Percentiles rank a stretch among this genome's conserved stretches.
These are phyloP conservation scores for Didymodactylos carnosus DNA, from an alignment of 2,888 invertebrate genomes.

Conservation along the genomic window DNA sequence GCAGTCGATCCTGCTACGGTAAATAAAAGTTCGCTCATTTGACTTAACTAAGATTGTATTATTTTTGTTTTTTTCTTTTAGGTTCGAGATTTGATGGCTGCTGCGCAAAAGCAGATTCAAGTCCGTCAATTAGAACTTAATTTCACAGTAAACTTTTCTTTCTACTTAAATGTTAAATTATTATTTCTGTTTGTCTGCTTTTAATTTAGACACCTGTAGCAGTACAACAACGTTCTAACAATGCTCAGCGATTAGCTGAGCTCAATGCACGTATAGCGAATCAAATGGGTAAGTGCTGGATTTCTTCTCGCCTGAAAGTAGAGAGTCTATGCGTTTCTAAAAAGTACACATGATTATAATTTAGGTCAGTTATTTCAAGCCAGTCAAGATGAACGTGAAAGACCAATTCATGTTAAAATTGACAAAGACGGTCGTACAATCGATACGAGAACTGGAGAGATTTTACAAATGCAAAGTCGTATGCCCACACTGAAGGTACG, in stretches of 20 bases:
- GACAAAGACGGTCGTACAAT: slow-evolving; percentile 80
- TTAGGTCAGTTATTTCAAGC: neutral
- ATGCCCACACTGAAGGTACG: slow-evolving; percentile 79
- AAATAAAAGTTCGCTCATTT: neutral
- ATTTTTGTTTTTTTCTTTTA: neutral
- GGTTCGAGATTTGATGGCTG: neutral
- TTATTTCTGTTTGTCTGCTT: neutral
- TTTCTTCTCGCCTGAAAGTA: neutral
- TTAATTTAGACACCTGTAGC: neutral
- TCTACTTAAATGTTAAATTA: neutral
- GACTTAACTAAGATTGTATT: too few species aligned
- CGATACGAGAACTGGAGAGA: slow-evolving; percentile 56
- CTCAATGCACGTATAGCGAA: neutral
- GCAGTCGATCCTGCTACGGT: neutral
- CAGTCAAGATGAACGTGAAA: neutral
- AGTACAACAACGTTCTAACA: neutral
- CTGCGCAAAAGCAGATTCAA: neutral
- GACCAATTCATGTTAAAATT: slow-evolving; percentile 46
- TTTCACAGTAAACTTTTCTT: neutral
- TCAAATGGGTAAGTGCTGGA: neutral
- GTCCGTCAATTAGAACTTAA: neutral
- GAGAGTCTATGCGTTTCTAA: too few species aligned
- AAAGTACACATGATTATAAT: too few species aligned
- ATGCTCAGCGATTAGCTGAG: neutral
- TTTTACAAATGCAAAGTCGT: slow-evolving; percentile 68